Conservation (phyloP, 2,888 invertebrate species). For the Pyrochroa serraticornis region DNA sequence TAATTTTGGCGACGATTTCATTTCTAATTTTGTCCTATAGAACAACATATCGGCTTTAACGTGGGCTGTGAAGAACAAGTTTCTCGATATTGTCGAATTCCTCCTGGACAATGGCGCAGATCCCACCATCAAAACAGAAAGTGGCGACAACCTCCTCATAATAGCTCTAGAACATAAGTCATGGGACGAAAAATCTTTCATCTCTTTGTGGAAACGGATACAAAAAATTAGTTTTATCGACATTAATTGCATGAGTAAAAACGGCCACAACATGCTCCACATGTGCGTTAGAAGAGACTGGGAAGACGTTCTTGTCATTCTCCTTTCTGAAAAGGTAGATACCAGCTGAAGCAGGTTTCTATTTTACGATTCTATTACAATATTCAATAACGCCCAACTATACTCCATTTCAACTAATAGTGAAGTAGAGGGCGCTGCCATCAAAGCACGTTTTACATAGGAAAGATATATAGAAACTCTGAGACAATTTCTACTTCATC, state of each 20-base stretch:
- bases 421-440: too few species aligned
- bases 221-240: constrained; percentile 45
- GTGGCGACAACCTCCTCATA: constrained; percentile 53
- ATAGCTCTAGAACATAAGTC: constrained; percentile 51
- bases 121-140: constrained; percentile 47
- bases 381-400: too few species aligned
- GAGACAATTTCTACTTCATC: too few species aligned
- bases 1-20: too few species aligned
- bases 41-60: constrained; percentile 53
- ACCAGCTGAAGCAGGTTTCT: neutral
- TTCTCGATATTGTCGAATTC: constrained; percentile 52
- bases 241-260: constrained; percentile 51
- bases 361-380: too few species aligned
- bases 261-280: constrained; percentile 55
- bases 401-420: too few species aligned
- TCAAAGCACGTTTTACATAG: too few species aligned
- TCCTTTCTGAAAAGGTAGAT: constrained; percentile 48
- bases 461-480: too few species aligned
- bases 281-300: constrained; percentile 55
- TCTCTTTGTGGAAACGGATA: constrained; percentile 52
- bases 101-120: constrained; percentile 54
- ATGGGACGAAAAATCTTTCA: constrained; percentile 56
- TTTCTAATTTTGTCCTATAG: constrained; percentile 33
- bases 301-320: constrained; percentile 48
- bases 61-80: constrained; percentile 55